phyloP scores from a whole-genome alignment of 2,888 invertebrate genomes.

The Oligia strigilis region DNA sequence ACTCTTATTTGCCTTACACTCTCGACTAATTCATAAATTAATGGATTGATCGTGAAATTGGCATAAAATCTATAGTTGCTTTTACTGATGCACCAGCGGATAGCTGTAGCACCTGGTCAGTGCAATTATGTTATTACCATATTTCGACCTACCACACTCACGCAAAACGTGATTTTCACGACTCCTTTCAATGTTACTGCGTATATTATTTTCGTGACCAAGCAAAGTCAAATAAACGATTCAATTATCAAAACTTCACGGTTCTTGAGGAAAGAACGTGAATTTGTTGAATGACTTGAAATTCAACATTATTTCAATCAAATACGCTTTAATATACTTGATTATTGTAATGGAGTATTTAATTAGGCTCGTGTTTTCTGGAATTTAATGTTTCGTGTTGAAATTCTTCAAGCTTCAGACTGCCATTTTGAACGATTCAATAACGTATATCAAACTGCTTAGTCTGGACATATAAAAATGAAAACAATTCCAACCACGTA shows the following conservation, averaged over 20 bases:
- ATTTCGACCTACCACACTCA: slow-evolving; percentile 24
- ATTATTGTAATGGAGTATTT: slow-evolving; percentile 44
- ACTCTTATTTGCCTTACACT: background rate
- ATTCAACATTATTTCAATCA: slow-evolving; percentile 37
- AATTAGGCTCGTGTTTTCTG: slow-evolving; percentile 23
- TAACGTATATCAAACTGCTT: slow-evolving; percentile 6
- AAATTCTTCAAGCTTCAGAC: slow-evolving; percentile 6
- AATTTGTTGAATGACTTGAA: slow-evolving; percentile 33
- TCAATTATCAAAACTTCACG: slow-evolving; percentile 52
- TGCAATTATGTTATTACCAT: slow-evolving; percentile 26
- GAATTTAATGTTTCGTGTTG: slow-evolving; percentile 9
- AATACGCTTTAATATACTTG: slow-evolving; percentile 24
- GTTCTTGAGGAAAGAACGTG: slow-evolving; percentile 27
- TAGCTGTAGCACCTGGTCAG: slow-evolving; percentile 6
- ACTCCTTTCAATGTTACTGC: slow-evolving; percentile 36
- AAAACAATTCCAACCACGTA: slow-evolving; percentile 41
- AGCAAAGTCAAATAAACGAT: slow-evolving; percentile 30
- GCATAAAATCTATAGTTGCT: slow-evolving; percentile 25
- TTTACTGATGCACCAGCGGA: background rate
- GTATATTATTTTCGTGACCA: slow-evolving; percentile 36
- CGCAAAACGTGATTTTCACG: slow-evolving; percentile 21
- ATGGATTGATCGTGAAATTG: slow-evolving; percentile 31
- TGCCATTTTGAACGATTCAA: slow-evolving; percentile 16
- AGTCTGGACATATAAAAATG: slow-evolving; percentile 6
- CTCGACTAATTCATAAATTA: background rate